phyloP scores from a whole-genome alignment of 1,140 invertebrate species.

The Hyphantria cunea region DNA sequence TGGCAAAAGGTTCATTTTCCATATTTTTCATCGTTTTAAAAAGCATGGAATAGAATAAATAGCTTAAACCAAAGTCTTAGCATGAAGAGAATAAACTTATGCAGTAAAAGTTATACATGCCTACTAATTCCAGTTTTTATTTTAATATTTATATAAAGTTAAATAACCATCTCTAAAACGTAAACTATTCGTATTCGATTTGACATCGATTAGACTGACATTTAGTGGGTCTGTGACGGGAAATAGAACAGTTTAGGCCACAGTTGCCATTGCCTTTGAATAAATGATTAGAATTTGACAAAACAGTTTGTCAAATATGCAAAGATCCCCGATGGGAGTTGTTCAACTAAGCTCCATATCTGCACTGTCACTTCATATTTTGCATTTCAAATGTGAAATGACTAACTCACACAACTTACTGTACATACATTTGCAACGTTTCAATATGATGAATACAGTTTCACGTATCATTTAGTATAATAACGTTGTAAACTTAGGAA shows the following conservation, averaged over 20 bases:
- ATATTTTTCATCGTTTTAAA: no score
- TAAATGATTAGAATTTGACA: conserved; percentile 43
- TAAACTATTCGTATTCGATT: no score
- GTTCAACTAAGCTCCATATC: conserved; percentile 31
- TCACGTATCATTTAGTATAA: conserved; percentile 9
- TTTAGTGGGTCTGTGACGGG: background rate
- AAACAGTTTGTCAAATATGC: conserved; percentile 56
- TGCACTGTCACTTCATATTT: conserved; percentile 45
- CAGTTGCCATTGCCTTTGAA: conserved; percentile 14
- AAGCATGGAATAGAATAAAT: no score
- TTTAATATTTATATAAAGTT: no score
- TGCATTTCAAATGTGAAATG: conserved; percentile 56
- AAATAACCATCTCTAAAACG: no score
- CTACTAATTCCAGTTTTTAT: no score
- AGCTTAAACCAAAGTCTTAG: no score
- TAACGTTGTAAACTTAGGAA: background rate
- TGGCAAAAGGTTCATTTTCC: no score
- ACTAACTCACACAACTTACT: conserved; percentile 45
- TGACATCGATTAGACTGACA: no score
- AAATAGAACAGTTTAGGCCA: background rate
- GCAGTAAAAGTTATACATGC: no score
- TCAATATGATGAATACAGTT: conserved; percentile 27
- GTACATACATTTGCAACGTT: conserved; percentile 17
- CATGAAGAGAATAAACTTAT: no score
- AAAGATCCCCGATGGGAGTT: conserved; percentile 52